Conservation (phyloP, 2,113 vertebrate species). For the Marmota monax region DNA sequence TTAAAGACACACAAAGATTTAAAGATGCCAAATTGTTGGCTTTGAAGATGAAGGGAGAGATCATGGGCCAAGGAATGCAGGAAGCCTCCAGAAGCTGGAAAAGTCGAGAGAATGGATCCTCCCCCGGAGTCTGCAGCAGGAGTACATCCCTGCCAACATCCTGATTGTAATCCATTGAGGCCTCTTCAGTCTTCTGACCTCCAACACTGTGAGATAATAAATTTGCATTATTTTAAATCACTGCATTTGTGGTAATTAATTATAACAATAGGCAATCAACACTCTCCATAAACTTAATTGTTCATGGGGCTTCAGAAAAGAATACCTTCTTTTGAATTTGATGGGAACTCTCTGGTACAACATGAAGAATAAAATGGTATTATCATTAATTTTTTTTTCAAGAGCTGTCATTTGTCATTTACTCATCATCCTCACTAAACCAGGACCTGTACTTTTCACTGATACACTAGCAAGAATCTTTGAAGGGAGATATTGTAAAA, state of each 20-base stretch:
- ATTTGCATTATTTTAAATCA: conserved; percentile 20
- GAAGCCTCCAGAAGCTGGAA: conserved; percentile 24
- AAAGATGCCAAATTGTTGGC: neutral
- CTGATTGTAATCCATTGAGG: conserved; percentile 14
- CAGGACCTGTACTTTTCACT: neutral
- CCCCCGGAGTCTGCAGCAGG: neutral
- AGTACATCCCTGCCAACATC: neutral
- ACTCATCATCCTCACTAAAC: neutral
- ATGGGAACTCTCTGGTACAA: neutral
- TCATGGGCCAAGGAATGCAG: neutral
- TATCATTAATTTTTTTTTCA: neutral
- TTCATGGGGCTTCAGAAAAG: neutral
- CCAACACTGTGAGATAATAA: neutral
- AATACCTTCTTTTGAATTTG: neutral
- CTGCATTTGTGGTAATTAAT: neutral
- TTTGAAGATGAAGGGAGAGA: conserved; percentile 22
- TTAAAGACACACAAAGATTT: neutral
- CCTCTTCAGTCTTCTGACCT: conserved; percentile 45
- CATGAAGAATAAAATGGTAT: neutral
- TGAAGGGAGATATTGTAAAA: neutral
- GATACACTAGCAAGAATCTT: neutral
- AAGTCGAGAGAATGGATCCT: neutral
- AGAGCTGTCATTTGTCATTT: neutral
- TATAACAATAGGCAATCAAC: neutral
- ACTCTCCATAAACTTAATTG: neutral